Base-by-base conservation (phyloP, 2,113 vertebrate species). In the Tachycineta bicolor region DNA sequence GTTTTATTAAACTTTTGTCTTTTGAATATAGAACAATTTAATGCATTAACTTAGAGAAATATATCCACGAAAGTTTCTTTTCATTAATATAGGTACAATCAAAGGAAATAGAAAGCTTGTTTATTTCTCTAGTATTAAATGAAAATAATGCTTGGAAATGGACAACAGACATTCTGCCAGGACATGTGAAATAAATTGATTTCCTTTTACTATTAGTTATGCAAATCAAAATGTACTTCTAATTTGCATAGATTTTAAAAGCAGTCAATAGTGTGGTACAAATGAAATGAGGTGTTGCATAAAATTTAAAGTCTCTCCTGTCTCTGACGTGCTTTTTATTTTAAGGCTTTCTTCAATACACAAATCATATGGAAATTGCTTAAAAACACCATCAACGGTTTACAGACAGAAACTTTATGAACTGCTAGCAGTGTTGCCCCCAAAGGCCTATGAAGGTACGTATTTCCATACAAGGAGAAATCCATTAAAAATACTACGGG, bases 321-420 rank as follows among this genome's bases (percentile, higher is more conserved):
- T 37, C 70, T 91, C 49, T 95, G 44, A 83, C 62, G 4, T 62
- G 34, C 60, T 82, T 94, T 94, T 97, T 94, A 25, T 94, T 97
- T 95, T 96, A 97, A 99, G 99, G 95, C 94, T 99, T 90, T 98
- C 98, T 74, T 98, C 98, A 80, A 97, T 99, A 88, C 50, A 97
- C 83, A 98, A 99, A 93, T 98, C 98, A 12, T 98, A 99, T 43
- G 98, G 99, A 87, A 97, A 82, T 96, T 97, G 98, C 59, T 95
- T 99, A 56, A 98, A 98, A 95, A 97, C 90, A 28, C 95, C 97
- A 26, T 98, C 98, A 41, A 65, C 96, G 2, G 73, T 99, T 95
- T 99, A 99, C 97, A 99, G 98, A 93, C 98, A 99, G 74, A 98
- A 98, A 77, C 98, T 99, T 73, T 99, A 99, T 92, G 98, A 99